Evolutionary conservation across 2,113 vertebrate species (phyloP).

Genomic region (Hypocryptadius cinnamomeus): DNA sequence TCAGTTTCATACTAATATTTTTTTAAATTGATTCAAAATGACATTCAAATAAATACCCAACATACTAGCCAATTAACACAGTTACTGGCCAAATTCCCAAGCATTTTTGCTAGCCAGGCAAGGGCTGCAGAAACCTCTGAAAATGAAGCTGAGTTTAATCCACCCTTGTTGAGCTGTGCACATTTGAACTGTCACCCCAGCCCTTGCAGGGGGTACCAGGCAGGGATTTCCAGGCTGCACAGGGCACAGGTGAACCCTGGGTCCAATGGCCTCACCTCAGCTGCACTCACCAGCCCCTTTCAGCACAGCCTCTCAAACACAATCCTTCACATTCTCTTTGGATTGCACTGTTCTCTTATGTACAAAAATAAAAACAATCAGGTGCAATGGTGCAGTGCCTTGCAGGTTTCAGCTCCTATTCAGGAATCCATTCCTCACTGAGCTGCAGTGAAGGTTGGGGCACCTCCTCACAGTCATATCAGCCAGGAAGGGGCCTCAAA

Average conservation of each 20-base stretch:
- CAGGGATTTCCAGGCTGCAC: neutral
- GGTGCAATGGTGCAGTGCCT: neutral
- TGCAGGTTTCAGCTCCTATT: neutral
- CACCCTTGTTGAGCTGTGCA: neutral
- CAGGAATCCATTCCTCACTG: neutral
- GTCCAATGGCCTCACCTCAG: neutral
- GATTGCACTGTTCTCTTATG: neutral
- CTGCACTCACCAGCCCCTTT: neutral
- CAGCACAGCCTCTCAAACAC: neutral
- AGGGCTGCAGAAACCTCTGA: neutral
- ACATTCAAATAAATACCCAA: neutral
- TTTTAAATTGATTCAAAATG: neutral
- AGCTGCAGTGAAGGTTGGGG: neutral
- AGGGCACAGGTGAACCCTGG: neutral
- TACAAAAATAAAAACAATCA: neutral
- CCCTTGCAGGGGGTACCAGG: neutral
- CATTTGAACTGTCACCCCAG: rapidly evolving
- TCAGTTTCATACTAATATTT: neutral
- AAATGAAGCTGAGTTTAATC: neutral
- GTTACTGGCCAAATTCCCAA: neutral
- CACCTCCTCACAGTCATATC: neutral
- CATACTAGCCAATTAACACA: neutral
- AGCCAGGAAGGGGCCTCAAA: neutral
- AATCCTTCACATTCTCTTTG: neutral
- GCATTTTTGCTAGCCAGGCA: neutral